Conservation (phyloP, 2,113 vertebrate genomes). For the Istiophorus platypterus region DNA sequence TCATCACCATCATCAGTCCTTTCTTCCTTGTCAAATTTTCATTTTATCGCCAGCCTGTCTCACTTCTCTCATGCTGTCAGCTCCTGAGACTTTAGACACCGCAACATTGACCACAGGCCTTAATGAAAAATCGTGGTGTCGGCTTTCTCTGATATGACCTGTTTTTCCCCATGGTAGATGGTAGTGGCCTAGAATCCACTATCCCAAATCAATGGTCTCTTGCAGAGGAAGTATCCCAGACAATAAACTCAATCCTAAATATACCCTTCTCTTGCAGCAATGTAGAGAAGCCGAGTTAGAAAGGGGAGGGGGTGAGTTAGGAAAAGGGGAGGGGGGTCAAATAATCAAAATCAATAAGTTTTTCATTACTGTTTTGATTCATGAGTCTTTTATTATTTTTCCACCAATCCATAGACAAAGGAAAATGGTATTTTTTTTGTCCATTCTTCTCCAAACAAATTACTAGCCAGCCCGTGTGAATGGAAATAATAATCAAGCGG, state of each 20-base stretch:
- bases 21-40: conserved; percentile 28
- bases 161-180: conserved; percentile 53
- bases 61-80: conserved; percentile 25
- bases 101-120: conserved; percentile 54
- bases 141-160: conserved; percentile 55
- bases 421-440: conserved; percentile 34
- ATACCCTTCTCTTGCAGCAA: background rate
- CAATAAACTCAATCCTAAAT: conserved; percentile 52
- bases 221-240: conserved; percentile 27
- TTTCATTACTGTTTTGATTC: conserved; percentile 70
- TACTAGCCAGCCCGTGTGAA: conserved; percentile 41
- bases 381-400: conserved; percentile 61
- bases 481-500: conserved; percentile 62
- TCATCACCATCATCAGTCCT: conserved; percentile 15
- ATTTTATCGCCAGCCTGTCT: conserved; percentile 21
- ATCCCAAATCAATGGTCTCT: conserved; percentile 61
- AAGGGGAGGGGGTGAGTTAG: background rate
- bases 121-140: conserved; percentile 55
- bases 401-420: conserved; percentile 46
- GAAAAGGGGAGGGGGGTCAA: background rate
- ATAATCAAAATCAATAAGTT: conserved; percentile 71
- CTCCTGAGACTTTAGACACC: conserved; percentile 39
- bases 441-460: conserved; percentile 60
- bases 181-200: conserved; percentile 52
- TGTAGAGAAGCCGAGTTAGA: conserved; percentile 4